These are phyloP conservation scores for Nothoprocta perdicaria DNA, from an alignment of 2,113 vertebrate species.

Conservation along the genomic window DNA sequence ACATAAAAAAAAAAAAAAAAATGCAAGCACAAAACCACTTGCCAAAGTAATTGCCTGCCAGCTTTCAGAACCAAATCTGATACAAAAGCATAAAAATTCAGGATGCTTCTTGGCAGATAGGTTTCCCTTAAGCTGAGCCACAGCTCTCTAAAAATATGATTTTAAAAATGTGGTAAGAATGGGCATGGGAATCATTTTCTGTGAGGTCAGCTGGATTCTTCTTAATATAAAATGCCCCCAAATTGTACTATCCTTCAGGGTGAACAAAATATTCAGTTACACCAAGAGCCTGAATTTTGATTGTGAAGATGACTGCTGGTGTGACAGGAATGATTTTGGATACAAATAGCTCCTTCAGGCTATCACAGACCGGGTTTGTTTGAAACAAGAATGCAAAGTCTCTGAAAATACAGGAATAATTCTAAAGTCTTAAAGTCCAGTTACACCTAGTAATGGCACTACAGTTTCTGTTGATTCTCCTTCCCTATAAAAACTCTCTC, in stretches of 20 bases:
- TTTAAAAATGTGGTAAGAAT: not conserved
- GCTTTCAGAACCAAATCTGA: not conserved
- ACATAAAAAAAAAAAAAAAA: not conserved
- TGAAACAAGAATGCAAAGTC: not conserved
- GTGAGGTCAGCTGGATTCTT: not conserved
- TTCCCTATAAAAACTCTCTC: not conserved
- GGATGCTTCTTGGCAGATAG: not conserved
- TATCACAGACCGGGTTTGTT: not conserved
- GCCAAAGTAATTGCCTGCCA: conserved; percentile 2
- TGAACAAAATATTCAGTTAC: not conserved
- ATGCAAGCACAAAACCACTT: not conserved
- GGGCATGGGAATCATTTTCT: not conserved
- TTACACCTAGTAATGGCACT: not conserved
- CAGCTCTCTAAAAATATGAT: not conserved
- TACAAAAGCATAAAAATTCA: not conserved
- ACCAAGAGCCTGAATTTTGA: not conserved
- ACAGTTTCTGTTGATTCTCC: not conserved
- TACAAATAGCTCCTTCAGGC: not conserved
- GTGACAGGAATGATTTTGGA: not conserved
- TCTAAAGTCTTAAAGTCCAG: not conserved
- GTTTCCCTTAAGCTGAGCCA: not conserved
- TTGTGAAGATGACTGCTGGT: not conserved
- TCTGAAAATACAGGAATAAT: not conserved
- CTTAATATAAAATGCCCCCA: not conserved
- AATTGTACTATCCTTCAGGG: not conserved